A percentile compares a stretch with the other conserved stretches of the same genome.
Evolutionary conservation across 1,140 invertebrate species (phyloP).

Genomic region (Rhopalosiphum padi): DNA sequence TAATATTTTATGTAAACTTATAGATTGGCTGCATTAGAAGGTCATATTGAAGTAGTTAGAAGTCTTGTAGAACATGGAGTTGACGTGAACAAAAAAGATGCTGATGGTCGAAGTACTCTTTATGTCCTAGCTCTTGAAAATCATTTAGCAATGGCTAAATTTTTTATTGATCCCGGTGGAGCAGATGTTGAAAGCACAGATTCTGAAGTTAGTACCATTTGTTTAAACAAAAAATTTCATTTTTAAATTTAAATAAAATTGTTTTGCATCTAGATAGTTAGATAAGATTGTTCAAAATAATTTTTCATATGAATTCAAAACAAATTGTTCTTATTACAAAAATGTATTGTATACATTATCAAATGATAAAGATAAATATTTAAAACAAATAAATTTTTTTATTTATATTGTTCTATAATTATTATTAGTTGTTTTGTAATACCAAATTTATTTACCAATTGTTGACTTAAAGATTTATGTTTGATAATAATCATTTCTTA

Average conservation of each 20-base stretch:
- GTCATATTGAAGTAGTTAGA: constrained; percentile 83
- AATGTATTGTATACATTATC: too few relatives aligned
- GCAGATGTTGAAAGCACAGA: constrained; percentile 87
- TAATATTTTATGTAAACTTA: constrained; percentile 29
- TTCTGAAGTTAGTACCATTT: constrained; percentile 73
- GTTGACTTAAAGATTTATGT: too few relatives aligned
- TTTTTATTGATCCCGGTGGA: constrained; percentile 78
- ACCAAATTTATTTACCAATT: too few relatives aligned
- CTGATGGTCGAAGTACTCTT: constrained; percentile 88
- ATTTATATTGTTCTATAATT: too few relatives aligned
- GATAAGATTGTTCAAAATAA: not conserved
- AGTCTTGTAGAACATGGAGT: constrained; percentile 77
- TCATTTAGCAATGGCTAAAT: constrained; percentile 82
- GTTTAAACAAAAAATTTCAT: not conserved
- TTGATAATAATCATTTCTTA: too few relatives aligned
- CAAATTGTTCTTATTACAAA: not conserved
- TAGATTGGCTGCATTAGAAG: constrained; percentile 82
- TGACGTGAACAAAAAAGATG: constrained; percentile 89
- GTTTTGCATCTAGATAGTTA: too few relatives aligned
- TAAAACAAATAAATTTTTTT: too few relatives aligned
- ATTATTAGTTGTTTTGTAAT: too few relatives aligned
- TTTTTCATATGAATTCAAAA: not conserved
- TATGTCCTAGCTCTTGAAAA: constrained; percentile 93
- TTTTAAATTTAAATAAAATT: not conserved
- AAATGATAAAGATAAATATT: too few relatives aligned